These are phyloP conservation scores for Crotalus horridus DNA, from an alignment of 2,113 vertebrate species.

Conservation along the genomic window DNA sequence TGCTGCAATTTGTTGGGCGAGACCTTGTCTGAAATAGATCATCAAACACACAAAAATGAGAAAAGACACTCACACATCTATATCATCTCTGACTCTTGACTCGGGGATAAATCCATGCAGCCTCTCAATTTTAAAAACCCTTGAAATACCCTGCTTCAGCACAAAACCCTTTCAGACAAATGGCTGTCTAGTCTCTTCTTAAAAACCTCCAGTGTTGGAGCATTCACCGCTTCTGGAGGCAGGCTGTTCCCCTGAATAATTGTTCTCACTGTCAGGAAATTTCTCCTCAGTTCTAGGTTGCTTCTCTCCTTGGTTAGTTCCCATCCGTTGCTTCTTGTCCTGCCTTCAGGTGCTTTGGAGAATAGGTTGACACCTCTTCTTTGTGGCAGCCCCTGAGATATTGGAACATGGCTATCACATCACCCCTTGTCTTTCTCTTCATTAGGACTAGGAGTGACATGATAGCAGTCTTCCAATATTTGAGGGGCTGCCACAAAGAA, in stretches of 20 bases:
- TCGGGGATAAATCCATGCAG: not conserved
- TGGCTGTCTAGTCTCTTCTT: not conserved
- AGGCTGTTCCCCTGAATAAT: not conserved
- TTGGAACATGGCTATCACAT: not conserved
- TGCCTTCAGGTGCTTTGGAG: too few species aligned
- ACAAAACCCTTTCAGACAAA: not conserved
- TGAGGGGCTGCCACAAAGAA: not conserved
- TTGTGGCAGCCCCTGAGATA: too few species aligned
- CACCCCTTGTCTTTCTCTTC: not conserved
- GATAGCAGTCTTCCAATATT: not conserved
- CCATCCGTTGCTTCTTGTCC: not conserved
- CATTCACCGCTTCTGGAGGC: not conserved
- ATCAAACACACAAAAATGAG: too few species aligned
- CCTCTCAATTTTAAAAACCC: not conserved
- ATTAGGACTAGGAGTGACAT: not conserved
- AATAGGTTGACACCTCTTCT: too few species aligned
- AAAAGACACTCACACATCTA: not conserved
- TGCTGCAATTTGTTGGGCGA: slow-evolving; percentile 75
- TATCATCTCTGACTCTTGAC: not conserved
- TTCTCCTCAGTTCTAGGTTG: not conserved
- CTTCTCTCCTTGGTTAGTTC: not conserved
- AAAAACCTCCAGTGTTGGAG: not conserved
- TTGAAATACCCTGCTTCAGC: not conserved
- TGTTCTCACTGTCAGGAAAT: not conserved
- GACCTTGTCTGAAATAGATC: slow-evolving; percentile 53